These are phyloP conservation scores for Bombus breviceps DNA, from an alignment of 1,140 invertebrate species.

Conservation along the genomic window DNA sequence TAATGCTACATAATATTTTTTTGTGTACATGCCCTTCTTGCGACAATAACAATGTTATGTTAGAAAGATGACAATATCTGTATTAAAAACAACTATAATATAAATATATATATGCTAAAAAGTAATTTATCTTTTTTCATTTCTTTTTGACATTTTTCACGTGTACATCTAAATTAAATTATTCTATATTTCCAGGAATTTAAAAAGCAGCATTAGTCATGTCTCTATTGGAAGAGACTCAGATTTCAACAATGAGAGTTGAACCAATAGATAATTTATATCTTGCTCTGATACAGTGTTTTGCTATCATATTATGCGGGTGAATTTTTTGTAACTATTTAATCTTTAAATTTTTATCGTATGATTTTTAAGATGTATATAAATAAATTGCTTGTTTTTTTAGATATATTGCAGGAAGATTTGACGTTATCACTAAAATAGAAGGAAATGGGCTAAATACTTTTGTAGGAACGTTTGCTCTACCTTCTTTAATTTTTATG, in stretches of 20 bases:
- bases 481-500: constrained; percentile 96
- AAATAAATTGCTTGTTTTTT: constrained; percentile 61
- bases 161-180: background rate
- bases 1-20: constrained; percentile 3
- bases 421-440: constrained; percentile 91
- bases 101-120: background rate
- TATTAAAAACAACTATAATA: constrained; percentile 28
- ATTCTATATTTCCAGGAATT: constrained; percentile 29
- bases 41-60: background rate
- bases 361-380: constrained; percentile 6
- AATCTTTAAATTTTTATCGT: constrained; percentile 15
- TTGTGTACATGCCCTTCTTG: background rate
- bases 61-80: constrained; percentile 57
- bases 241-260: constrained; percentile 15
- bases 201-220: constrained; percentile 18
- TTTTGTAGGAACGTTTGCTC: constrained; percentile 96
- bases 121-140: background rate
- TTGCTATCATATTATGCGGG: constrained; percentile 95
- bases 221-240: background rate
- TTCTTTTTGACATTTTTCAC: background rate
- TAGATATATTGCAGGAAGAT: constrained; percentile 94
- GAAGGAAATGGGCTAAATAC: constrained; percentile 96
- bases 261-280: constrained; percentile 91
- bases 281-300: constrained; percentile 95
- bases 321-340: constrained; percentile 80